A percentile compares a stretch with the other conserved stretches of the same genome.
phyloP scores from a whole-genome alignment of 2,888 invertebrate genomes.

The Eristalis tenax region DNA sequence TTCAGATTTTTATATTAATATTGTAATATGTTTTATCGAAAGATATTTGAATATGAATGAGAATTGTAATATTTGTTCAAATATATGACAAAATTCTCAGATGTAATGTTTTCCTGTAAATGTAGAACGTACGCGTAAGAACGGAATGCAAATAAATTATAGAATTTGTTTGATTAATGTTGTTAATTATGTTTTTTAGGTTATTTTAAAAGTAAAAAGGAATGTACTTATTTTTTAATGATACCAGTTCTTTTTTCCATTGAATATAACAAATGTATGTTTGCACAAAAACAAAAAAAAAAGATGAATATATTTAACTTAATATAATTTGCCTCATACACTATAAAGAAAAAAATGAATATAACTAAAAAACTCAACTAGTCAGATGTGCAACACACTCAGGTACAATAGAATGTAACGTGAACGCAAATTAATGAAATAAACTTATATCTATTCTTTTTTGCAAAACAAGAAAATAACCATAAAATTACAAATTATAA shows the following conservation, averaged over 20 bases:
- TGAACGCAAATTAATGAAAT: constrained; percentile 49
- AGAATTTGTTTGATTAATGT: constrained; percentile 45
- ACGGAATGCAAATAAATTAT: constrained; percentile 18
- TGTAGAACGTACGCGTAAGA: constrained; percentile 46
- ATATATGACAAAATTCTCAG: constrained; percentile 36
- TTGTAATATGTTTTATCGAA: not conserved
- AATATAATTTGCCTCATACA: constrained; percentile 40
- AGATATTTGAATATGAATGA: constrained; percentile 13
- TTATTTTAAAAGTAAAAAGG: constrained; percentile 32
- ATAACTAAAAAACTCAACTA: constrained; percentile 73
- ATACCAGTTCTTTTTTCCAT: constrained; percentile 29
- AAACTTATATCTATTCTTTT: constrained; percentile 12
- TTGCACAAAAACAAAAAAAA: constrained; percentile 43
- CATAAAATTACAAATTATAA: constrained; percentile 34
- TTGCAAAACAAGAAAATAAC: constrained; percentile 23
- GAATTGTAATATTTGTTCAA: constrained; percentile 26
- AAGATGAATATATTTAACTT: constrained; percentile 18
- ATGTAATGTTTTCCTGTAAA: constrained; percentile 60
- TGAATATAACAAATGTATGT: constrained; percentile 45
- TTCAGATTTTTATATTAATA: not conserved
- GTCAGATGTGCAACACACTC: constrained; percentile 76
- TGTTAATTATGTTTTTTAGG: constrained; percentile 61
- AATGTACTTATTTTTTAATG: constrained; percentile 64
- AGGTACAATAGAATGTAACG: constrained; percentile 74
- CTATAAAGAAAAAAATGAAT: constrained; percentile 51